Percentiles rank a stretch among this genome's conserved stretches.
These are phyloP conservation scores for Lytechinus variegatus DNA, from an alignment of 35 echinoderm and acorn worm species.

Conservation along the genomic window DNA sequence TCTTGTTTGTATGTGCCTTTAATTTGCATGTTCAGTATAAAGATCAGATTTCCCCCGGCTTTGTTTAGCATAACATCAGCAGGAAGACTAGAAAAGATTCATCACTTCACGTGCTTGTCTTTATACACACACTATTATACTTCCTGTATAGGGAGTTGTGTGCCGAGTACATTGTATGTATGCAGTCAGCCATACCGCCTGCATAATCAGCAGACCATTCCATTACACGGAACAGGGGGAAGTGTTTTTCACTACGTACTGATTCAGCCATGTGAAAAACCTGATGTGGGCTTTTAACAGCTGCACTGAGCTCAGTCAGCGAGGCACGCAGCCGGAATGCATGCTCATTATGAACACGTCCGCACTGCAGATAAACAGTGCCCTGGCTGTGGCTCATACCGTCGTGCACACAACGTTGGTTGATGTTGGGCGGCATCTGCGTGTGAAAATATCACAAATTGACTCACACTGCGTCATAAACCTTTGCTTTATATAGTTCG, in stretches of 20 bases:
- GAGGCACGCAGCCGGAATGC: constrained; percentile 28
- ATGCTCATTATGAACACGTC: constrained; percentile 34
- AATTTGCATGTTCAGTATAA: background rate
- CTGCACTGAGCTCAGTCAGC: background rate
- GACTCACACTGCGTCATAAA: background rate
- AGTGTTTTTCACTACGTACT: background rate
- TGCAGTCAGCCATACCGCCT: constrained; percentile 42
- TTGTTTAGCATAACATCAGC: background rate
- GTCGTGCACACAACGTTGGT: constrained; percentile 12
- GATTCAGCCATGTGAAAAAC: background rate
- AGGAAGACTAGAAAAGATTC: background rate
- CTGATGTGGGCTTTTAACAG: background rate
- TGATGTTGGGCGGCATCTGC: background rate
- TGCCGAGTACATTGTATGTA: background rate
- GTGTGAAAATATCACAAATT: background rate
- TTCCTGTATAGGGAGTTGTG: background rate
- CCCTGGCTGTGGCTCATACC: background rate
- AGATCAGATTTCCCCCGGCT: background rate
- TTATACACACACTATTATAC: background rate
- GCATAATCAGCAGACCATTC: constrained; percentile 45
- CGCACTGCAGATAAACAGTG: background rate
- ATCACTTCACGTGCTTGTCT: constrained; percentile 17
- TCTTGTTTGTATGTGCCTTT: background rate
- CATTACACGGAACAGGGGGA: background rate
- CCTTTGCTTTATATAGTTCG: background rate